Conservation (phyloP, 2,888 invertebrate genomes). For the Beris chalybata region DNA sequence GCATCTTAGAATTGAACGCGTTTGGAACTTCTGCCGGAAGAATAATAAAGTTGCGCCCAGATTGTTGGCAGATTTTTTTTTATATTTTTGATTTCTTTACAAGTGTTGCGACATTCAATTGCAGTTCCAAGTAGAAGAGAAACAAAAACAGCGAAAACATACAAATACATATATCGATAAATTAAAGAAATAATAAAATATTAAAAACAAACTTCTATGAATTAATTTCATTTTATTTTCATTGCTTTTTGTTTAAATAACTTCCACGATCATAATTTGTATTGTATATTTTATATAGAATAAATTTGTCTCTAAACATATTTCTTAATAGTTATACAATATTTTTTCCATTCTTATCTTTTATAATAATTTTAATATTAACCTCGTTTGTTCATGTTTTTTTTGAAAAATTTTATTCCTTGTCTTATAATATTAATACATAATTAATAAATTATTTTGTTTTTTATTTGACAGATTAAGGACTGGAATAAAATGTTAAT, state of each 20-base stretch:
- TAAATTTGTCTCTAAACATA: conserved; percentile 36
- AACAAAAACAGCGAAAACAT: too few relatives aligned
- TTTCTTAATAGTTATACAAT: conserved; percentile 28
- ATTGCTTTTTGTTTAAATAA: conserved; percentile 18
- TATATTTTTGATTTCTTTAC: too few relatives aligned
- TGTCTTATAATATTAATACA: conserved; percentile 30
- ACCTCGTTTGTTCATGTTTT: not conserved
- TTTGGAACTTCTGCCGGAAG: too few relatives aligned
- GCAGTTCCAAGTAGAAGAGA: too few relatives aligned
- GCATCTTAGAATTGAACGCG: too few relatives aligned
- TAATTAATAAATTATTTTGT: conserved; percentile 28
- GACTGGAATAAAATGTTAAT: not conserved
- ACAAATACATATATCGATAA: too few relatives aligned
- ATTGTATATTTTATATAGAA: conserved; percentile 32
- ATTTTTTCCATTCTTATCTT: not conserved
- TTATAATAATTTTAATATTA: too few relatives aligned
- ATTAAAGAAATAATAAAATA: too few relatives aligned
- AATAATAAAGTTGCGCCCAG: too few relatives aligned
- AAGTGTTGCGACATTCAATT: too few relatives aligned
- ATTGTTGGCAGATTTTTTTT: too few relatives aligned
- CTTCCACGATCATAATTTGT: conserved; percentile 18
- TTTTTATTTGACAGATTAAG: conserved; percentile 24
- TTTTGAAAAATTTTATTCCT: conserved; percentile 19
- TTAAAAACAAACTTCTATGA: too few relatives aligned
- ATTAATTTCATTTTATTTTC: conserved; percentile 29